Evolutionary conservation across 2,888 invertebrate genomes (phyloP).

Genomic region (Lochmaea crataegi): DNA sequence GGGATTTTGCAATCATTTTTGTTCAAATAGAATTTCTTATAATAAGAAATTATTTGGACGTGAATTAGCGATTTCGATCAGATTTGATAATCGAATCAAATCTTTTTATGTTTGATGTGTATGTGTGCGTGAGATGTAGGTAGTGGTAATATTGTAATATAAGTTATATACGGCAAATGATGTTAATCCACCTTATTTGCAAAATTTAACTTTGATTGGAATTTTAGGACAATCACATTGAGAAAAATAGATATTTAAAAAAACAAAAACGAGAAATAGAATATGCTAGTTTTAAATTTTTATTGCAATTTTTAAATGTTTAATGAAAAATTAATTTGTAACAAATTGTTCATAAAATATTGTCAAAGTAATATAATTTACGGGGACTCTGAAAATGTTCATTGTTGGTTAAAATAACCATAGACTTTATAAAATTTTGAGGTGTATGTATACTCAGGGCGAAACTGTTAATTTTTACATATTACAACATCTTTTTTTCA

Average conservation of each 20-base stretch:
- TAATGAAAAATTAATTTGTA: background rate
- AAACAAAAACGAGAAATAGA: background rate
- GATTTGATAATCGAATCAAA: conserved; percentile 1
- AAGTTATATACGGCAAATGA: conserved; percentile 3
- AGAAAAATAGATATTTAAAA: background rate
- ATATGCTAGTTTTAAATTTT: background rate
- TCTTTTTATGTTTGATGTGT: background rate
- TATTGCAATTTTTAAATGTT: background rate
- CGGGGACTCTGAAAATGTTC: too few species aligned
- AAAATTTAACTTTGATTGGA: conserved; percentile 3
- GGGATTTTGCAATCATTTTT: conserved; percentile 35
- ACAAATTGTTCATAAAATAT: too few species aligned
- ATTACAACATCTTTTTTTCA: too few species aligned
- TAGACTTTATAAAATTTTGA: too few species aligned
- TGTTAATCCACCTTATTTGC: background rate
- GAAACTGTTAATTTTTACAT: too few species aligned
- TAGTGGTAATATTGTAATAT: conserved; percentile 14
- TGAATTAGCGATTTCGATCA: background rate
- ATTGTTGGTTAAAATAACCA: too few species aligned
- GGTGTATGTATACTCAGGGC: too few species aligned
- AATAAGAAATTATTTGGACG: conserved; percentile 15
- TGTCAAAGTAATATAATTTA: too few species aligned
- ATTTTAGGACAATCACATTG: conserved; percentile 21
- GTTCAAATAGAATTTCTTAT: conserved; percentile 22
- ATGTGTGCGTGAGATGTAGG: conserved; percentile 7